Evolutionary conservation across 1,140 invertebrate genomes (phyloP), one percentile per base, ranked within the genome.

Genomic region (Anastatus disparis): DNA sequence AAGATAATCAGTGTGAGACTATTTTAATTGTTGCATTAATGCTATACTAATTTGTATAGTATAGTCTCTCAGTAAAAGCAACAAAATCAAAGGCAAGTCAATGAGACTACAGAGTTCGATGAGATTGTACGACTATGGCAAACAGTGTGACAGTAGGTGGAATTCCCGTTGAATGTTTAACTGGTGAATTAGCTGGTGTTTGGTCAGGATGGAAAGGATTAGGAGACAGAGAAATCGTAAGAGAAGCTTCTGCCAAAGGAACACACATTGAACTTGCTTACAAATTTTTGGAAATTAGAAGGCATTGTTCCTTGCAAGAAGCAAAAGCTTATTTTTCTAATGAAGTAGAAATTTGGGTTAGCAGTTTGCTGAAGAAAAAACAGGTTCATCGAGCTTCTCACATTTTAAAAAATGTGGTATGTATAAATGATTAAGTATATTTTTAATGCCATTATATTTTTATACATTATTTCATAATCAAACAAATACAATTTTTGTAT

Each of bases 201-300:
- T 90, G 88, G 88, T 87, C 86, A 44, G 88, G 87, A 59, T 90
- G 89, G 89, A 84, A 87, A 62, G 84, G 80, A 38, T 85, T 89
- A 46, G 85, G 87, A 31, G 84, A 86, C 24, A 81, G 88, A 76
- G 90, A 91, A 79, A 86, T 91, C 38, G 88, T 89, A 0, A 83
- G 90, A 72, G 90, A 91, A 79, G 88, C 90, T 42, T 90, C 89
- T 59, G 87, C 88, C 0, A 91, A 91, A 80, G 90, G 90, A 15
- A 88, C 86, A 46, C 88, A 90, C 74, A 86, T 91, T 53, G 79
- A 86, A 31, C 76, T 91, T 62, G 90, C 89, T 55, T 80, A 87
- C 44, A 87, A 87, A 74, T 91, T 88, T 81, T 78, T 91, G 15
- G 85, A 87, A 48, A 77, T 76, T 17, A 87, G 89, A 74, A 89